A percentile compares a stretch with the other conserved stretches of the same genome.
phyloP scores from a whole-genome alignment of 2,113 vertebrate species.

The Trichechus manatus region DNA sequence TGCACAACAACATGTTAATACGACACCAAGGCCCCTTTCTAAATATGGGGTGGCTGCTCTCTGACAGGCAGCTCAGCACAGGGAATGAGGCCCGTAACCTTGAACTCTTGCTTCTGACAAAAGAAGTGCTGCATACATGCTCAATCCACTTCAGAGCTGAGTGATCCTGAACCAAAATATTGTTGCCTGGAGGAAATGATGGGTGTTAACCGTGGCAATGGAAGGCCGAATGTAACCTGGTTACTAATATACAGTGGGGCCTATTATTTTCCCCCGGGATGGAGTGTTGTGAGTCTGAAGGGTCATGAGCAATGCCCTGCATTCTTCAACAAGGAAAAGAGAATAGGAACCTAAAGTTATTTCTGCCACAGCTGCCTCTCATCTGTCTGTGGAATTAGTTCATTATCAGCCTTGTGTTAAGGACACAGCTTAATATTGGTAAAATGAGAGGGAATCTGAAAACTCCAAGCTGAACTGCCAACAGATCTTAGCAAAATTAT shows the following conservation, averaged over 20 bases:
- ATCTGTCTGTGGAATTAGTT: not conserved
- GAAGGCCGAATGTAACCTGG: not conserved
- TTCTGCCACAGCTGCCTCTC: not conserved
- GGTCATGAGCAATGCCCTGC: not conserved
- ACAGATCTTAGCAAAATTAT: not conserved
- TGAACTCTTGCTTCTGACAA: not conserved
- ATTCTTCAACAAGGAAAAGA: constrained; percentile 12
- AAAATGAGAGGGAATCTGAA: not conserved
- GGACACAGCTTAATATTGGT: not conserved
- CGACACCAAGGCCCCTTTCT: not conserved
- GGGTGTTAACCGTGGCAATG: not conserved
- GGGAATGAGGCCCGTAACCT: not conserved
- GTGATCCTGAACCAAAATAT: not conserved
- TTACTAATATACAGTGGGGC: not conserved
- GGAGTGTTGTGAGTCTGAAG: not conserved
- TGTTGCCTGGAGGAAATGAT: not conserved
- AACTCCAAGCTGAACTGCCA: not conserved
- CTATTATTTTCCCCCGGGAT: not conserved
- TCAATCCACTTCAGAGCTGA: not conserved
- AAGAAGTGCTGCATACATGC: not conserved
- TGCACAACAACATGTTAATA: not conserved
- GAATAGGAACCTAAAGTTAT: not conserved
- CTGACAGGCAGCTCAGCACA: not conserved
- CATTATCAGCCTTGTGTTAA: not conserved
- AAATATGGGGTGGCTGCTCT: not conserved